Percentiles rank a stretch among this genome's conserved stretches.
Conservation (phyloP, 2,797 vertebrate species). For the Centroberyx gerrardi region DNA sequence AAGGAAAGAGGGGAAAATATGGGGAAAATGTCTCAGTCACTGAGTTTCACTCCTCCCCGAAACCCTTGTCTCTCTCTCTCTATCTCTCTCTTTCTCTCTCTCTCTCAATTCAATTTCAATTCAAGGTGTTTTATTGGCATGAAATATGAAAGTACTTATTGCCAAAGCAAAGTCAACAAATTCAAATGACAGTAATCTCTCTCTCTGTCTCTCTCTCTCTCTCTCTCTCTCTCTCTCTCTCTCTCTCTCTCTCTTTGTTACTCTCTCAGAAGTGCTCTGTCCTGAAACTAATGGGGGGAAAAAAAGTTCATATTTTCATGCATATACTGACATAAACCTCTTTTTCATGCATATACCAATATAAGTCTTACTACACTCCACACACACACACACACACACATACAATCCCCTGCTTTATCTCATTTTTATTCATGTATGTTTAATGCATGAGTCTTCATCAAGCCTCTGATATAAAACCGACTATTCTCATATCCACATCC, state of each 20-base stretch:
- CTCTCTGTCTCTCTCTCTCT: background rate
- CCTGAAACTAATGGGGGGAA: too few relatives aligned
- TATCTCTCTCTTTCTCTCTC: conserved; percentile 10
- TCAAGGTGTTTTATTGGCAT: too few relatives aligned
- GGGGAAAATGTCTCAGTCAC: conserved; percentile 61
- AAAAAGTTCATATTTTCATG: too few relatives aligned
- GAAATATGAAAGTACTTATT: too few relatives aligned
- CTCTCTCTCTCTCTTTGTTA: conserved; percentile 1
- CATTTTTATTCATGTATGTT: background rate
- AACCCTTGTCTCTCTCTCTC: conserved; percentile 24
- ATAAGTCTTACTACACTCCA: too few relatives aligned
- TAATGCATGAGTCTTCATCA: background rate
- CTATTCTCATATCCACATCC: background rate
- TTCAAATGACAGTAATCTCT: too few relatives aligned
- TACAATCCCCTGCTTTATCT: background rate
- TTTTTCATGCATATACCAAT: background rate
- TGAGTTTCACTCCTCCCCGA: conserved; percentile 44
- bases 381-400: background rate
- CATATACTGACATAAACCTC: conserved; percentile 2
- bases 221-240: conserved; percentile 27
- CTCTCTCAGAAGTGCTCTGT: too few relatives aligned
- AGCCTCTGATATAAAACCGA: background rate
- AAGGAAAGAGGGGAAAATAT: conserved; percentile 71
- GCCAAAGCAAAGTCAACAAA: too few relatives aligned
- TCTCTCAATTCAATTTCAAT: too few relatives aligned